Conservation (phyloP, 2,113 vertebrate genomes). For the Cricetomys ansorgei region DNA sequence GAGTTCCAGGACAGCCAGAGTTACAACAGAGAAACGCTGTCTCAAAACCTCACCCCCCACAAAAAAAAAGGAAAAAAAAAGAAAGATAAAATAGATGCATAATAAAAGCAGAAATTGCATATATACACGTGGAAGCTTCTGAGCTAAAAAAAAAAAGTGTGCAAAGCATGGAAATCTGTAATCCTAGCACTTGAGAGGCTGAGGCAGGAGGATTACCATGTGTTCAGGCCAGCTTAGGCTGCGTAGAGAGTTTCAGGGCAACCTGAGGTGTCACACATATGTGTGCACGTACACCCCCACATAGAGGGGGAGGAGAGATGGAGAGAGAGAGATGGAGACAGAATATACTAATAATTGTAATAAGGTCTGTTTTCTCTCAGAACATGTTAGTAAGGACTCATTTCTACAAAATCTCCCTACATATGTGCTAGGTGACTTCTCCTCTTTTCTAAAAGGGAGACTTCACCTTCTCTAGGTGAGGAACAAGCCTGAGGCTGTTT, state of each 20-base stretch:
- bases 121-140: conserved; percentile 74
- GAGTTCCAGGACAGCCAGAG: no score
- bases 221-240: background rate
- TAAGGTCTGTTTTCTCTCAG: conserved; percentile 56
- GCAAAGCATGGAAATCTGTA: background rate
- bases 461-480: conserved; percentile 28
- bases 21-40: no score
- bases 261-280: conserved; percentile 45
- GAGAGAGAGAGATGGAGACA: conserved; percentile 21
- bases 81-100: background rate
- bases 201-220: background rate
- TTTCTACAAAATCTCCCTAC: conserved; percentile 66
- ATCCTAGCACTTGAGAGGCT: background rate
- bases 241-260: background rate
- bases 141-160: background rate
- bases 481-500: conserved; percentile 42
- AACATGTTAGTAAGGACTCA: conserved; percentile 31
- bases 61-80: no score
- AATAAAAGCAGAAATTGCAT: conserved; percentile 58
- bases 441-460: background rate
- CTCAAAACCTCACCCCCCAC: no score
- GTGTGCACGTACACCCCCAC: background rate
- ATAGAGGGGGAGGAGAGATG: background rate
- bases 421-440: conserved; percentile 2
- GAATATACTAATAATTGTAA: conserved; percentile 68